Conservation (phyloP, 2,113 vertebrate species). For the Oreochromis aureus region DNA sequence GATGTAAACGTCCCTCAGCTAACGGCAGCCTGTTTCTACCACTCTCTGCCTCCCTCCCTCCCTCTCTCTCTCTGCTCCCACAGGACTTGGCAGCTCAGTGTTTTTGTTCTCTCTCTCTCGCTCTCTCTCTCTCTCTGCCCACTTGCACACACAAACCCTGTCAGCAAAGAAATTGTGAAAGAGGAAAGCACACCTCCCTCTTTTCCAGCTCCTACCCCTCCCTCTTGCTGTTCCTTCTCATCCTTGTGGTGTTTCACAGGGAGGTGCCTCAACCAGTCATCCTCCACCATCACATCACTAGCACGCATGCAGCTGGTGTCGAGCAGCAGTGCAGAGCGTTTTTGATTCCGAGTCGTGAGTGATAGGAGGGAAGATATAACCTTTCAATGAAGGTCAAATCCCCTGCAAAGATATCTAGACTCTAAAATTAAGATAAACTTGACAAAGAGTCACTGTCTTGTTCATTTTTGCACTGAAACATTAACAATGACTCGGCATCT, state of each 20-base stretch:
- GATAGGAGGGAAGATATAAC: neutral
- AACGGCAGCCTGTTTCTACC: neutral
- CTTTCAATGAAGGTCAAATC: neutral
- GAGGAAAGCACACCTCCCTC: slow-evolving; percentile 5
- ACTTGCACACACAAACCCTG: slow-evolving; percentile 8
- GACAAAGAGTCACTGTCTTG: neutral
- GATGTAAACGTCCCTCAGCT: slow-evolving; percentile 11
- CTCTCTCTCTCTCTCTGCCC: neutral
- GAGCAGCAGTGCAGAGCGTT: neutral
- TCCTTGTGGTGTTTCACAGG: slow-evolving; percentile 34
- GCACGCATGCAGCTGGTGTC: neutral
- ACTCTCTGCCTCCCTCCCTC: neutral
- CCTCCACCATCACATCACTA: neutral
- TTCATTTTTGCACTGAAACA: neutral
- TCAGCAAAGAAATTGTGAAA: slow-evolving; percentile 32
- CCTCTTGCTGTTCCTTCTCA: slow-evolving; percentile 30
- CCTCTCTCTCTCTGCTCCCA: slow-evolving; percentile 13
- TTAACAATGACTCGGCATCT: slow-evolving; percentile 29
- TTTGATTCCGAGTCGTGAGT: neutral
- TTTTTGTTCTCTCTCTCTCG: slow-evolving; percentile 43
- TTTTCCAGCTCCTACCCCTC: slow-evolving; percentile 6
- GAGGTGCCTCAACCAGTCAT: slow-evolving; percentile 15
- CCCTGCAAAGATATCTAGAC: neutral
- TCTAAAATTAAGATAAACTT: neutral
- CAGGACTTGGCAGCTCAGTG: slow-evolving; percentile 51